These are phyloP conservation scores for Diadema setosum DNA, from an alignment of 35 echinoderm and acorn worm species.

Conservation along the genomic window DNA sequence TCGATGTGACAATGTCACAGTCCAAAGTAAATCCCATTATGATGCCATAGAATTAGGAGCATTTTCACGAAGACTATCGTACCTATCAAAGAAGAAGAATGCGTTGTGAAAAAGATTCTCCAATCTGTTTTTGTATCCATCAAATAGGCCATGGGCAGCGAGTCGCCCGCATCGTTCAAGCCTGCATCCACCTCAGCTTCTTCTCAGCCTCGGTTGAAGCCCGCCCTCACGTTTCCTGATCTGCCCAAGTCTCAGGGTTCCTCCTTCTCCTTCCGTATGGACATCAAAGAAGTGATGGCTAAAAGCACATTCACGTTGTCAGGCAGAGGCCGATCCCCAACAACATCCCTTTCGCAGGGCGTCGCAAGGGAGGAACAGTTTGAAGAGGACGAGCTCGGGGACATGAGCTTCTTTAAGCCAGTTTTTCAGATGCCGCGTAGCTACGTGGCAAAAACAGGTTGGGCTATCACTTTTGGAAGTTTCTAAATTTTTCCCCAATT, in stretches of 20 bases:
- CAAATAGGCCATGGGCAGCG: no score
- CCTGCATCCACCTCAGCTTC: not conserved
- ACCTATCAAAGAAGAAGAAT: no score
- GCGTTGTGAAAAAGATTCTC: no score
- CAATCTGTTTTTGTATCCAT: no score
- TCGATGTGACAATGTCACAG: no score
- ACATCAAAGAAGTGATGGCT: conserved; percentile 19
- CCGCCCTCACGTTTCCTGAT: conserved; percentile 35
- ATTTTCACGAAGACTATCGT: no score
- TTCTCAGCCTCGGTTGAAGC: not conserved
- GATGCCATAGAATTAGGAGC: no score
- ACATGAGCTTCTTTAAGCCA: conserved; percentile 74
- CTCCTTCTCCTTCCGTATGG: conserved; percentile 59
- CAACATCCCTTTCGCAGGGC: not conserved
- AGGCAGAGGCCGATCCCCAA: conserved; percentile 22
- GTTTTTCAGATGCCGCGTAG: conserved; percentile 63
- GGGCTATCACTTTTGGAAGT: no score
- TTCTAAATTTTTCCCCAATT: no score
- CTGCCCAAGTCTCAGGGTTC: conserved; percentile 59
- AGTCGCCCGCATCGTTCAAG: no score
- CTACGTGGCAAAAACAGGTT: conserved; percentile 53
- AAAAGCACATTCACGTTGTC: no score
- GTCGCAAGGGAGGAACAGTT: not conserved
- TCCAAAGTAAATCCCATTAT: no score
- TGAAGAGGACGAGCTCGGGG: conserved; percentile 57